Evolutionary conservation across 2,113 vertebrate species (phyloP), one percentile per base, ranked within the genome.

Genomic region (Xiphophorus maculatus): DNA sequence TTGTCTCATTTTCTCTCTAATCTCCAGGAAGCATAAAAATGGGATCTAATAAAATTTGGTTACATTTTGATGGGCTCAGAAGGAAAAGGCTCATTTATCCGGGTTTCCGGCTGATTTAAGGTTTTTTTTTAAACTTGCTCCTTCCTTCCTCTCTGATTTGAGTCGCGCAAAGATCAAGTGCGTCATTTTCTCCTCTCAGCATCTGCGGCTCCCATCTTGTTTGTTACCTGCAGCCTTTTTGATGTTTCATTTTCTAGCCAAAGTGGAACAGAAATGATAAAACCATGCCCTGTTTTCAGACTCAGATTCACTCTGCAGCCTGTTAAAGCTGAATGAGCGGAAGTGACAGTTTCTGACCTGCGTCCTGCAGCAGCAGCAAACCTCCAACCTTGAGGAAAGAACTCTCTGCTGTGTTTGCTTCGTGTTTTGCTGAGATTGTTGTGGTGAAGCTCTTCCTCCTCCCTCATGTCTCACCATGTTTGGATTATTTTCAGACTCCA

Each of bases 201-300:
- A n/a, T 68, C 54, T 71, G 64, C 69, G 71, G 60, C 81, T 76
- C 74, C 74, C 84, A 81, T 84, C 84, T 85, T 88, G 76, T 87
- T 72, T 69, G 30, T 37, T 35, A 73, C 63, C 58, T 71, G 51
- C 79, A 32, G 63, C 33, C 8, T 62, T 73, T 33, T 10, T 10
- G 30, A 32, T 25, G 7, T 25, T 58, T 25, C n/a, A 25, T 25
- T 54, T 25, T 25, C 22, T 3, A 14, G 40, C 14, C 51, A 25
- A 2, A 7, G 22, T 25, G 22, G 15, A 17, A 5, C 15, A 48
- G 44, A 48, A 19, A 48, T 48, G 3, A 48, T 15, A 4, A 44
- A 44, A 44, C 15, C 13, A 44, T 35, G 33, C 7, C 35, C 44
- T 48, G 44, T 15, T 48, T 44, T 48, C 4, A 58, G 25, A 10